phyloP scores from a whole-genome alignment of 2,797 vertebrate species.

The Phaenicophaeus curvirostris region DNA sequence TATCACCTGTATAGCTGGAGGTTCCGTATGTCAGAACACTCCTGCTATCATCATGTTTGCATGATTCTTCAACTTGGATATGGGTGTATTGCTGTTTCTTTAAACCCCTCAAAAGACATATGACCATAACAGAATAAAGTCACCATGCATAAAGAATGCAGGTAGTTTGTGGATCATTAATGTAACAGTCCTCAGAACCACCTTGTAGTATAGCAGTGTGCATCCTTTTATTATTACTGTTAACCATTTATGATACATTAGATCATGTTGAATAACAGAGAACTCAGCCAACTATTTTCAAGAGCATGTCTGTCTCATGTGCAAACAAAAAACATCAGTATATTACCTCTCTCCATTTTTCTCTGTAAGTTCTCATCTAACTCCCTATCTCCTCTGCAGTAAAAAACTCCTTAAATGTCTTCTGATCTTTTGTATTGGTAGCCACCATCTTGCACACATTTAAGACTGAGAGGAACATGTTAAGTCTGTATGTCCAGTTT shows the following conservation, averaged over 20 bases:
- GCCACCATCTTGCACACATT: not conserved
- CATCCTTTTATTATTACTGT: not conserved
- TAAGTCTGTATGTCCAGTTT: not conserved
- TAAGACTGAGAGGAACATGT: not conserved
- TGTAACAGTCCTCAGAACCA: not conserved
- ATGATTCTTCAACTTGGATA: not conserved
- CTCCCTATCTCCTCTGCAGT: not conserved
- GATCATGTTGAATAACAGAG: not conserved
- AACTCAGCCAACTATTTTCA: not conserved
- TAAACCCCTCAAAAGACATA: not conserved
- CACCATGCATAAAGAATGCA: not conserved
- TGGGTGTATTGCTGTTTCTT: not conserved
- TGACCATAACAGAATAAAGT: not conserved
- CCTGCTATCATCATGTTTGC: not conserved
- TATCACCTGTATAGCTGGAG: not conserved
- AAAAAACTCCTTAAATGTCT: not conserved
- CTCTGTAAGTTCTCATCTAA: not conserved
- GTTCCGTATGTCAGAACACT: not conserved
- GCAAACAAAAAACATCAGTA: not conserved
- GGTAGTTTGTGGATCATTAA: not conserved
- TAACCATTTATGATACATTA: not conserved
- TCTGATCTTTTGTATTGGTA: not conserved
- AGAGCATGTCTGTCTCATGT: not conserved
- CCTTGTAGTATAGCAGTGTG: not conserved
- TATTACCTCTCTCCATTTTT: not conserved